Evolutionary conservation across 2,113 vertebrate genomes (phyloP), one percentile per base, ranked within the genome.

Genomic region (Barbus barbus): DNA sequence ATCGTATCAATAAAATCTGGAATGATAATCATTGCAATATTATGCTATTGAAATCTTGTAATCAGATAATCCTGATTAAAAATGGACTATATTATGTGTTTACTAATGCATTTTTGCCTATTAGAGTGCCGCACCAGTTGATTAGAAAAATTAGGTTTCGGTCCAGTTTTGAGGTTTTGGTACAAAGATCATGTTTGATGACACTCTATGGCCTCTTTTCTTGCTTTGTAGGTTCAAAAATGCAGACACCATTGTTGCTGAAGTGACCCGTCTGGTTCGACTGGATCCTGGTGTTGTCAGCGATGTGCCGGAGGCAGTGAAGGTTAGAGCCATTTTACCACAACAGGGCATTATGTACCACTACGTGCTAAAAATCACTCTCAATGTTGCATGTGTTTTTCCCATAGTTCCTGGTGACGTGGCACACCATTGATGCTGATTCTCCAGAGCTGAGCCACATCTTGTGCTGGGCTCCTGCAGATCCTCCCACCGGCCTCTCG

Each of bases 371-470:
- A 31, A 31, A 12, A 41, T 36, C 41, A 9, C 5, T n/a, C 28
- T 69, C 18, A 31, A 5, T 38, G 8, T 44, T 28, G 1, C 11
- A 4, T 74, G 83, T 87, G 65, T 76, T 31, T 82, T 56, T 87
- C 9, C 11, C 9, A 24, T 90, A 99, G 98, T 99, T 97, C 92
- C 91, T 99, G 83, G 98, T 99, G 84, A 99, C 98, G 0, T 99
- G 97, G 97, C 98, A 99, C 89, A 99, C 98, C 0, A 99, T 99
- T 0, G 98, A 99, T 4, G 98, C 98, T 0, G 98, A 99, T 56
- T 98, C 98, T 1, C 98, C 98, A 0, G 98, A 99, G 90, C 94
- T 99, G 86, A 99, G 97, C 88, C 97, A 99, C 0, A 97, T 99
- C 85, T 89, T 99, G 58, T 99, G 97, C 81, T 99, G 98, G 98